phyloP scores from a whole-genome alignment of 2,888 invertebrate species.

The Helleia helle region DNA sequence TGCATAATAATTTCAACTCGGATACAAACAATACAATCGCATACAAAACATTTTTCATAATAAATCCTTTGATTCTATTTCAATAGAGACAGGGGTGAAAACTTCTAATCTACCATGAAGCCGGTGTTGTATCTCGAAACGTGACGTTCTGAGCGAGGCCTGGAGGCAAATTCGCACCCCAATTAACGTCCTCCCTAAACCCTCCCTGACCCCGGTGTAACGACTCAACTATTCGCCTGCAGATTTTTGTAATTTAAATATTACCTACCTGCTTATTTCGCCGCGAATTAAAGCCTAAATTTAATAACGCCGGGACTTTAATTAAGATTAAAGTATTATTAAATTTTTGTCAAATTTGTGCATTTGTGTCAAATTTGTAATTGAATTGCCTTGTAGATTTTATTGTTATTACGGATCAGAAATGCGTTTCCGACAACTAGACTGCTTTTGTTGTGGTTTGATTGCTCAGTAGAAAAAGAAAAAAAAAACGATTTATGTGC shows the following conservation, averaged over 20 bases:
- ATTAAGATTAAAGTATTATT: too few relatives aligned
- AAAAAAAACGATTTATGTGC: too few relatives aligned
- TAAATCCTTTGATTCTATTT: neutral
- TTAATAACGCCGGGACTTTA: too few relatives aligned
- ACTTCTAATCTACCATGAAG: constrained; percentile 8
- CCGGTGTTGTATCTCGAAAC: constrained; percentile 10
- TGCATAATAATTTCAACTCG: too few relatives aligned
- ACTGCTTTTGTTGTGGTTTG: too few relatives aligned
- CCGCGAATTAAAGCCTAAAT: neutral
- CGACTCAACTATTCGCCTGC: constrained; percentile 4
- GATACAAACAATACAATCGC: too few relatives aligned
- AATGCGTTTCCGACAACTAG: too few relatives aligned
- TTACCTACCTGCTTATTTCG: constrained; percentile 1
- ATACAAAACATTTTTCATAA: neutral
- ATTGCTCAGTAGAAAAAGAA: too few relatives aligned
- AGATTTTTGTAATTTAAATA: constrained; percentile 6
- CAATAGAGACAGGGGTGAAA: constrained; percentile 3
- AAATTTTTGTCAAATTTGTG: too few relatives aligned
- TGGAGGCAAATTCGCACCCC: constrained; percentile 41
- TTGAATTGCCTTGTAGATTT: too few relatives aligned
- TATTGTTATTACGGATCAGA: too few relatives aligned
- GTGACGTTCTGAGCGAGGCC: constrained; percentile 12
- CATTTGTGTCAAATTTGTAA: too few relatives aligned
- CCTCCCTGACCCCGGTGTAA: neutral
- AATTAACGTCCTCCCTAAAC: constrained; percentile 30